phyloP scores from a whole-genome alignment of 2,113 vertebrate genomes.

The Rhizomys pruinosus region DNA sequence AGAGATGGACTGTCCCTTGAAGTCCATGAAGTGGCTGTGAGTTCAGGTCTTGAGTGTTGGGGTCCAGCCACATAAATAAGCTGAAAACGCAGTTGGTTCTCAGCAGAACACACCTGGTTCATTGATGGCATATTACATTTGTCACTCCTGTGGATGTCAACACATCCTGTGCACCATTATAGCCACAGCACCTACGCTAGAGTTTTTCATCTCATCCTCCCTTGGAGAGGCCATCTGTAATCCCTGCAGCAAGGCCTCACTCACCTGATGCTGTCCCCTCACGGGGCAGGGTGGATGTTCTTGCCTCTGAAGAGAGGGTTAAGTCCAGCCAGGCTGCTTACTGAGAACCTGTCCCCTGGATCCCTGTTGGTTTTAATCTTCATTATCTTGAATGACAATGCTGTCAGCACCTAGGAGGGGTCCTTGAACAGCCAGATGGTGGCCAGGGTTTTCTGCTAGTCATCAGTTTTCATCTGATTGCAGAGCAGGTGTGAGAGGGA shows the following conservation, averaged over 20 bases:
- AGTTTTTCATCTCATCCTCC: background rate
- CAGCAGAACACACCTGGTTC: constrained; percentile 19
- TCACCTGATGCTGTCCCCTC: background rate
- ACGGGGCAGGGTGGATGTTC: background rate
- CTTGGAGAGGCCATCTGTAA: background rate
- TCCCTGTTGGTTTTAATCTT: constrained; percentile 66
- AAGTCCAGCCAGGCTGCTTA: constrained; percentile 59
- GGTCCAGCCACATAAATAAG: background rate
- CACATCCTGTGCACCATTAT: background rate
- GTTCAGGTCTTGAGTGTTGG: background rate
- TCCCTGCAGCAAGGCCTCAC: background rate
- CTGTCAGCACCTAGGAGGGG: constrained; percentile 52
- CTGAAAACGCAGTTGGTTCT: background rate
- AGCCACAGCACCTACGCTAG: background rate
- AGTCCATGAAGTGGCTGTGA: background rate
- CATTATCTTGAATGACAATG: constrained; percentile 73
- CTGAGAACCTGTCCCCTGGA: constrained; percentile 59
- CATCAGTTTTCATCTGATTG: constrained; percentile 69
- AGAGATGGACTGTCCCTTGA: background rate
- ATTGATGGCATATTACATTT: background rate
- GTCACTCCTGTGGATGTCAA: background rate
- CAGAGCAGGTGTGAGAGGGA: background rate
- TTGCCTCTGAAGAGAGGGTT: constrained; percentile 69
- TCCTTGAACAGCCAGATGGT: constrained; percentile 73
- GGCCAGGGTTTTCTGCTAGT: constrained; percentile 74